Base-by-base conservation (phyloP, 2,797 vertebrate genomes). In the Aphelocoma californica region DNA sequence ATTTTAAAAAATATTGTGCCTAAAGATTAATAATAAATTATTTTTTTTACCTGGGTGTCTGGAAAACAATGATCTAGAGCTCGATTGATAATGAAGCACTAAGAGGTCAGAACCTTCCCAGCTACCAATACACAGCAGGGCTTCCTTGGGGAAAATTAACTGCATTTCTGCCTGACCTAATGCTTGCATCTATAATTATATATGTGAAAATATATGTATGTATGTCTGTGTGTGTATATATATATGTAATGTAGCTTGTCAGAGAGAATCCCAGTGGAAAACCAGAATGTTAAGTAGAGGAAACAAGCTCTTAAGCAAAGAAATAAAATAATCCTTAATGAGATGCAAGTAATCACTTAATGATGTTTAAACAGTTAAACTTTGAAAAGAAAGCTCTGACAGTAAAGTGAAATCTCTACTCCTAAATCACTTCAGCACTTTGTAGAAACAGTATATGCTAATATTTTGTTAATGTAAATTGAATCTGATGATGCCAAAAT, bases 151-250 rank as follows among this genome's bases (percentile, higher is more conserved):
- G 34, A 28, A 28, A 65, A n/a, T 18, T 25, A 57, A n/a, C 26
- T 78, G 14, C 51, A 38, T 12, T 10, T 69, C 31, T 66, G 32
- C 48, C 61, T 53, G 28, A 57, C 26, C 14, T 38, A 44, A 0
- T 42, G 8, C 2, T 8, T 31, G 19, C 18, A 31, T 21, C 26
- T 74, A 3, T 32, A 69, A 58, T 62, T 60, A 45, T 4, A 21
- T 29, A 23, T 11, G 8, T 61, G n/a, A n/a, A 62, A 31, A 57
- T 45, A 26, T 8, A 8, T 29, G 10, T 51, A 3, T 34, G 19
- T 17, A 3, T 45, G 11, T 62, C 4, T 20, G 7, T 53, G 12
- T 12, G 3, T 67, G 2, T 34, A 3, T 32, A 1, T 11, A 5
- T 36, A 8, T 42, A 4, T 21, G 20, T 47, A 65, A 78, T 56